These are phyloP conservation scores for Trissoscelio sp. DNA, from an alignment of 2,888 invertebrate species.

Conservation along the genomic window DNA sequence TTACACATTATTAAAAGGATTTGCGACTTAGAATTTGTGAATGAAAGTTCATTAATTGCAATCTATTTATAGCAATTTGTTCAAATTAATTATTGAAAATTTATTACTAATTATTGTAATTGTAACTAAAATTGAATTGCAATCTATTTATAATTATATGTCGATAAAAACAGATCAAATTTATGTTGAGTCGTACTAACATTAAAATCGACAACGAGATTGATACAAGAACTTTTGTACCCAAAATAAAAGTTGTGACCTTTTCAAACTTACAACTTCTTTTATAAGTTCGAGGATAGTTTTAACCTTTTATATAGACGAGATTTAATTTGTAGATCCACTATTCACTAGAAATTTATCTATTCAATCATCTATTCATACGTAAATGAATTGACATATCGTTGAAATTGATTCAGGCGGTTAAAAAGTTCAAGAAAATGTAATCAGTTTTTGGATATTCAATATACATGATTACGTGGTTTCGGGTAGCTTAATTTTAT, in stretches of 20 bases:
- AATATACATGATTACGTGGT: neutral
- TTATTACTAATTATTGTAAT: too few species aligned
- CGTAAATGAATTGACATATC: slow-evolving; percentile 32
- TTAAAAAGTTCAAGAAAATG: slow-evolving; percentile 16
- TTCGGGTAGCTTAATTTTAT: neutral
- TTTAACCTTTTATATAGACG: slow-evolving; percentile 3
- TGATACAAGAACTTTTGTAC: too few species aligned
- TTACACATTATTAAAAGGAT: too few species aligned
- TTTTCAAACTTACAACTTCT: neutral
- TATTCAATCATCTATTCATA: slow-evolving; percentile 42
- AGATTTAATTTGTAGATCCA: slow-evolving; percentile 26
- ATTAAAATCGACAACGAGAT: too few species aligned
- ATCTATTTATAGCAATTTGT: too few species aligned
- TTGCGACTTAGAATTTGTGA: too few species aligned
- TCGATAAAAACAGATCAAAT: too few species aligned
- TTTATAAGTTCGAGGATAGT: neutral
- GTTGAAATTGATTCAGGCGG: neutral
- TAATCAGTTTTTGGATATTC: slow-evolving; percentile 17
- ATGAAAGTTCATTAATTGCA: too few species aligned
- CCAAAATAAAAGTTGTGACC: neutral
- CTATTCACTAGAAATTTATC: slow-evolving; percentile 26
- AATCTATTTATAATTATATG: too few species aligned
- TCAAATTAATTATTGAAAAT: too few species aligned
- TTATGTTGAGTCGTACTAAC: too few species aligned
- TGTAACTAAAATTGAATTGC: too few species aligned